Base-by-base conservation (phyloP, 2,797 vertebrate genomes). In the Triplophysa bombifrons region DNA sequence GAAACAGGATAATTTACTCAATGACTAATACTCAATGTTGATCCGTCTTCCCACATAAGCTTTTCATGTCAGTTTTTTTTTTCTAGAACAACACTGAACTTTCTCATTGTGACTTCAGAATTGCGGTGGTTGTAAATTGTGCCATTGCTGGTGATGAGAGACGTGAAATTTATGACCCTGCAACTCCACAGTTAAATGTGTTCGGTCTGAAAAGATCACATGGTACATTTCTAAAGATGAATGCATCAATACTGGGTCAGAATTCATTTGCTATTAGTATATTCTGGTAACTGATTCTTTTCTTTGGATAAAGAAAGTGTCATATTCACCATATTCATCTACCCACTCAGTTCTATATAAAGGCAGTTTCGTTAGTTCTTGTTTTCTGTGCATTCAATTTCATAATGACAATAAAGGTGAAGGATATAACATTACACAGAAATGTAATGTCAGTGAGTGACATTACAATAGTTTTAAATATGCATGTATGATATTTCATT, bases 141-240 rank as follows among this genome's bases (percentile, higher is more conserved):
- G 25, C 63, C 65, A 38, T 17, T 50, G 60, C 41, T 58, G n/a
- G 22, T 0, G 41, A 58, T 20, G 22, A 80, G 14, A 82, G 68
- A 82, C 68, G 50, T 7, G 30, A 30, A 30, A 30, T 30, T 3
- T 30, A 30, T 30, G 46, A 27, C 50, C 70, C 48, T 44, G 41
- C 27, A 27, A 3, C 25, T 27, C 25, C 25, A 30, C 50, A 46
- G 76, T 76, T 65, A 76, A 76, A 69, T 76, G 76, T 80, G 68
- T 80, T 84, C 79, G 20, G 12, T 69, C 72, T 84, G 56, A 55
- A 27, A 67, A 75, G 41, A 27, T 56, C 17, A 4, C 51, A 25
- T 60, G 20, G 20, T 56, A 48, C 12, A 46, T 19, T 68, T n/a
- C 2, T 51, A 38, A 6, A 38, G 8, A 20, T 22, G 50, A 65